phyloP scores from a whole-genome alignment of 2,113 vertebrate species.

The Craseonycteris thonglongyai region DNA sequence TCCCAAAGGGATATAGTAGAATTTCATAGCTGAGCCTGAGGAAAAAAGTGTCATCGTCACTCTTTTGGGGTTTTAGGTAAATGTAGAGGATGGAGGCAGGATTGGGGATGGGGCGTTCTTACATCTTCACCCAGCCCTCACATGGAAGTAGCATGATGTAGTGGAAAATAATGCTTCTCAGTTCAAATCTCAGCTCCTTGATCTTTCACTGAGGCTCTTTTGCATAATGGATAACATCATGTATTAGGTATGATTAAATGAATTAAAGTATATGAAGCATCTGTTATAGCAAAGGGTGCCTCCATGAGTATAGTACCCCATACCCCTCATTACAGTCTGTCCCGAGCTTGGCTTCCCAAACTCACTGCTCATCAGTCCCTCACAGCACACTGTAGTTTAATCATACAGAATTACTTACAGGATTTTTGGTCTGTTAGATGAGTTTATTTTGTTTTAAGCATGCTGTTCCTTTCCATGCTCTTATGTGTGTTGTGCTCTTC shows the following conservation, averaged over 20 bases:
- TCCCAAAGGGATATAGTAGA: background rate
- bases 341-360: background rate
- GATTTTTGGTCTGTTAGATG: background rate
- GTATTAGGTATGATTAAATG: background rate
- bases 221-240: slow-evolving; percentile 4
- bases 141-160: background rate
- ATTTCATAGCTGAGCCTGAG: background rate
- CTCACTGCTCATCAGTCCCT: background rate
- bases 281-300: background rate
- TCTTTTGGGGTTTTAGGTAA: background rate
- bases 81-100: background rate
- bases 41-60: background rate
- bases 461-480: background rate
- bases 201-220: background rate
- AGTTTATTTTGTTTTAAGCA: background rate
- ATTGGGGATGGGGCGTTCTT: background rate
- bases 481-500: background rate
- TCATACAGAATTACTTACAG: background rate
- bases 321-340: background rate
- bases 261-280: slow-evolving; percentile 10
- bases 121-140: background rate
- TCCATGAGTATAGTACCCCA: background rate
- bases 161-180: background rate
- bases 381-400: background rate
- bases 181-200: background rate